phyloP scores from a whole-genome alignment of 1,140 invertebrate species.

The Zaprionus vittiger region DNA sequence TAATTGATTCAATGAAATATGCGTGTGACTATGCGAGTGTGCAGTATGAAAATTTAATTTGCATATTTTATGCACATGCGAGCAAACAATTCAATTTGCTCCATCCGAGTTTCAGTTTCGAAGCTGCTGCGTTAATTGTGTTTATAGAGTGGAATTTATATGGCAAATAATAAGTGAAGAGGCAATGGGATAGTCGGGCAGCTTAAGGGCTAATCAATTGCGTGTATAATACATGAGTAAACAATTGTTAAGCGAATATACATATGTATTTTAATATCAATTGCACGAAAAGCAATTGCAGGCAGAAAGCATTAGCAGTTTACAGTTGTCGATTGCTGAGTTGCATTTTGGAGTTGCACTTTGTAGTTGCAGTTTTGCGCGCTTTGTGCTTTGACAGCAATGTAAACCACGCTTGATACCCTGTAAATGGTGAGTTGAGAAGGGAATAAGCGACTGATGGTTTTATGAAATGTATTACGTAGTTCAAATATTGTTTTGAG shows the following conservation, averaged over 20 bases:
- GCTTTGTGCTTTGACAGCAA: slow-evolving; percentile 11
- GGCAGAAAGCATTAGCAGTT: not conserved
- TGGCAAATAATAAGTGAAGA: slow-evolving; percentile 1
- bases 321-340: not conserved
- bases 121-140: slow-evolving; percentile 8
- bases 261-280: not conserved
- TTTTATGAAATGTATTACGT: not conserved
- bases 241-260: slow-evolving; percentile 10
- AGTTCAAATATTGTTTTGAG: not conserved
- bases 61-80: slow-evolving; percentile 35
- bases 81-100: slow-evolving; percentile 23
- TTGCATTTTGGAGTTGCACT: slow-evolving; percentile 22
- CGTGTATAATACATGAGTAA: slow-evolving; percentile 52
- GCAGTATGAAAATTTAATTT: slow-evolving; percentile 69
- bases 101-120: slow-evolving; percentile 6
- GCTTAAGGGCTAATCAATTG: slow-evolving; percentile 71
- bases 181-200: slow-evolving; percentile 28
- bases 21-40: slow-evolving; percentile 21
- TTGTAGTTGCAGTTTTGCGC: slow-evolving; percentile 19
- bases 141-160: slow-evolving; percentile 42
- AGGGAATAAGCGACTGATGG: not conserved
- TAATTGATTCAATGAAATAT: slow-evolving; percentile 72
- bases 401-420: not conserved
- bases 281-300: not conserved
- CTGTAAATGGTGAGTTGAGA: not conserved